Percentiles rank a stretch among this genome's conserved stretches.
phyloP scores from a whole-genome alignment of 53 echinoderm and acorn worm genomes.

The Patiria pectinifera region DNA sequence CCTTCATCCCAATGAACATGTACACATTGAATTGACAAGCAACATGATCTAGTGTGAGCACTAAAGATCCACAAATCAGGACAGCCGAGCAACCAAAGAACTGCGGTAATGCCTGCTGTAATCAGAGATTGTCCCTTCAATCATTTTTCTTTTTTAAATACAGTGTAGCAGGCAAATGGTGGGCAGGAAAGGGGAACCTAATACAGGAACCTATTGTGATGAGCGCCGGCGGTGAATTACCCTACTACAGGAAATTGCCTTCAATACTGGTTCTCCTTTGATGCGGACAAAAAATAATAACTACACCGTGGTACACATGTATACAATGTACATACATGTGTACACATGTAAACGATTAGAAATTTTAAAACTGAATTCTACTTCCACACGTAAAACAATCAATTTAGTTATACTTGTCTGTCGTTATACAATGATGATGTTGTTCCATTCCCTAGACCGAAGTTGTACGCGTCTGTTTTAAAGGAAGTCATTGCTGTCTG shows the following conservation, averaged over 20 bases:
- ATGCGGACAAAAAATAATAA: background rate
- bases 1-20: background rate
- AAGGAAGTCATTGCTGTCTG: too few relatives aligned
- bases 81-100: background rate
- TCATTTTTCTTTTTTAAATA: background rate
- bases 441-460: too few relatives aligned
- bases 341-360: too few relatives aligned
- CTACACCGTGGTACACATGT: background rate
- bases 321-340: too few relatives aligned
- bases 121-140: background rate
- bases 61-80: background rate
- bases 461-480: too few relatives aligned
- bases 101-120: background rate
- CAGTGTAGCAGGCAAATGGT: background rate
- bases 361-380: too few relatives aligned
- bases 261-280: background rate
- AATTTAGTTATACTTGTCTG: too few relatives aligned
- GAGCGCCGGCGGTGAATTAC: constrained; percentile 13
- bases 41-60: constrained; percentile 9
- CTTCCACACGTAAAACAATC: too few relatives aligned
- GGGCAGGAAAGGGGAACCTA: constrained; percentile 24
- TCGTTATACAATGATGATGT: too few relatives aligned
- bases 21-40: background rate
- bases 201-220: constrained; percentile 48
- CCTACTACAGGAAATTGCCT: constrained; percentile 28